Evolutionary conservation across 2,113 vertebrate genomes (phyloP), one percentile per base, ranked within the genome.

Genomic region (Cervus canadensis): DNA sequence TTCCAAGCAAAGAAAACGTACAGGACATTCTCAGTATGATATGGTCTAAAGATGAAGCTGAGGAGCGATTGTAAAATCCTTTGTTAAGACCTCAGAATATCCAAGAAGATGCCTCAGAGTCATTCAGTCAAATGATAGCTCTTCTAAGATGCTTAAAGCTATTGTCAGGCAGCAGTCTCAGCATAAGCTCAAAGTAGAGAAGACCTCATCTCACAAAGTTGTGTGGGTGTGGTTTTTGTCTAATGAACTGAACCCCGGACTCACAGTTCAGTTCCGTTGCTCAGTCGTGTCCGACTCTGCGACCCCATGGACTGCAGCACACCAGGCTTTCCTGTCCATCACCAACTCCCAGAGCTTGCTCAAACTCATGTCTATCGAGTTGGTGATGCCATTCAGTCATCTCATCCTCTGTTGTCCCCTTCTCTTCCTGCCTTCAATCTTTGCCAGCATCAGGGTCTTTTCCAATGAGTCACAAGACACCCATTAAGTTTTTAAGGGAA

Each of bases 201-300:
- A 85, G 59, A 45, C 2, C 45, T 45, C 79, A 19, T 67, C 52
- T 93, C 71, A 43, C 82, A 78, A 36, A 89, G 54, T 43, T 93
- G 45, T 91, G 40, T 89, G 23, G 10, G 9, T 85, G 9, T 93
- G 71, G 16, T 5, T 86, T 90, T 83, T 78, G 19, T 71, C 87
- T 97, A 97, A 76, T 36, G n/a, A 96, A 62, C 30, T 92, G 45
- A 94, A 76, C 16, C 59, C 52, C 43, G 13, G 60, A 96, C 64
- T 86, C 71, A 36, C 71, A 71, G 67, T 40, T 71, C 64, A 67
- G 17, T 21, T 67, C 17, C 10, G n/a, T 36, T 2, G 36, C n/a
- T 71, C n/a, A 71, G n/a, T 40, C 1, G 1, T 71, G 67, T 40
- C n/a, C 0, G 19, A 71, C 67, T 71, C 67, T 40, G n/a, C 40